These are phyloP conservation scores for Hypocryptadius cinnamomeus DNA, from an alignment of 2,113 vertebrate species.

Conservation along the genomic window DNA sequence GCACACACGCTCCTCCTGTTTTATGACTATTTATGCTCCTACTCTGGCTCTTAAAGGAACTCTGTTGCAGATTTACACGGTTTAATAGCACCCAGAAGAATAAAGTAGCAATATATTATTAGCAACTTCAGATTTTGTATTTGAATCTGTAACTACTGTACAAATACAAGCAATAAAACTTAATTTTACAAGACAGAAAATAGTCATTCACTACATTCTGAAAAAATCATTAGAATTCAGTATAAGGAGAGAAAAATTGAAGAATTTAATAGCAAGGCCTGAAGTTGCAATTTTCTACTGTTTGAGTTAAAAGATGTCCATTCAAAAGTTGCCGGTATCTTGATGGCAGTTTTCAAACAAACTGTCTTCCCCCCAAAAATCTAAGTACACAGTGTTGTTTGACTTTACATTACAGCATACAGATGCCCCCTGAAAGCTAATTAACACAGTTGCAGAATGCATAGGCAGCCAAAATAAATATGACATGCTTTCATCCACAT, in stretches of 20 bases:
- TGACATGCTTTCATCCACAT: neutral
- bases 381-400: neutral
- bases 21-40: neutral
- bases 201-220: neutral
- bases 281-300: neutral
- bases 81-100: neutral
- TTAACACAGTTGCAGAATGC: neutral
- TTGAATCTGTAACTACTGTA: neutral
- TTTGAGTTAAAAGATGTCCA: neutral
- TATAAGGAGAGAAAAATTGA: neutral
- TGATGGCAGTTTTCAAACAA: neutral
- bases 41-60: neutral
- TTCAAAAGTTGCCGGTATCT: neutral
- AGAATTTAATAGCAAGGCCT: neutral
- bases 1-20: neutral
- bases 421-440: neutral
- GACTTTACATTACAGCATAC: neutral
- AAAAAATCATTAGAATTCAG: neutral
- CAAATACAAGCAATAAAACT: neutral
- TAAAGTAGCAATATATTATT: neutral
- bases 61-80: neutral
- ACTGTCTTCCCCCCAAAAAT: neutral
- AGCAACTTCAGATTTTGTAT: neutral
- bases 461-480: neutral
- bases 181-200: neutral